Percentiles rank a stretch among this genome's conserved stretches.
Conservation (phyloP, 2,888 invertebrate species). For the Adelognathus sp. region DNA sequence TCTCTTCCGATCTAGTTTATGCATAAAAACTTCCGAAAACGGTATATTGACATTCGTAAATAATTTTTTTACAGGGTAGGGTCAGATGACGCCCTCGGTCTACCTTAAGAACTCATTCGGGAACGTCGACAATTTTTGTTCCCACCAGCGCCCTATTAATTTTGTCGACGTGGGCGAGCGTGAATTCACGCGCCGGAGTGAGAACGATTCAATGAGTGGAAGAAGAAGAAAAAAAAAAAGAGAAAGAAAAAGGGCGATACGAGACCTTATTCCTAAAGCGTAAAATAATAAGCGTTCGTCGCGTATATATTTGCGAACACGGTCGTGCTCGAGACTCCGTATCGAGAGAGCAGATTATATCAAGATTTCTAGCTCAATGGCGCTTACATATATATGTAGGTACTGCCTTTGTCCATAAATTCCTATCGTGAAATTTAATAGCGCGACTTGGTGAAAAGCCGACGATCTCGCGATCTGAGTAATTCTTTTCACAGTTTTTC, state of each 20-base stretch:
- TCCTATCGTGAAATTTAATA: conserved; percentile 54
- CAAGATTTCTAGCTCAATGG: not conserved
- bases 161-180: too few relatives aligned
- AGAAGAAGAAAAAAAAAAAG: too few relatives aligned
- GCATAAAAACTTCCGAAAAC: too few relatives aligned
- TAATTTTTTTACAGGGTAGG: too few relatives aligned
- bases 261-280: not conserved
- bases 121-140: too few relatives aligned
- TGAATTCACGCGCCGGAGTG: too few relatives aligned
- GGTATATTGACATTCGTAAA: too few relatives aligned
- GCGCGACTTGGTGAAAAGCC: conserved; percentile 33
- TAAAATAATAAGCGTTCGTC: not conserved
- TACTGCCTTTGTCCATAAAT: conserved; percentile 36
- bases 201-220: too few relatives aligned
- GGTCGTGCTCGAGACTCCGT: not conserved
- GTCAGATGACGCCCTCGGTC: too few relatives aligned
- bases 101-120: too few relatives aligned
- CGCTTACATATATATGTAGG: not conserved
- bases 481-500: not conserved
- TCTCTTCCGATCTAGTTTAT: too few relatives aligned
- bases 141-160: too few relatives aligned
- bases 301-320: not conserved
- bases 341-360: conserved; percentile 30
- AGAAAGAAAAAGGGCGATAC: not conserved
- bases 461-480: conserved; percentile 8